Base-by-base conservation (phyloP, 2,797 vertebrate genomes). In the Thalassophryne amazonica region DNA sequence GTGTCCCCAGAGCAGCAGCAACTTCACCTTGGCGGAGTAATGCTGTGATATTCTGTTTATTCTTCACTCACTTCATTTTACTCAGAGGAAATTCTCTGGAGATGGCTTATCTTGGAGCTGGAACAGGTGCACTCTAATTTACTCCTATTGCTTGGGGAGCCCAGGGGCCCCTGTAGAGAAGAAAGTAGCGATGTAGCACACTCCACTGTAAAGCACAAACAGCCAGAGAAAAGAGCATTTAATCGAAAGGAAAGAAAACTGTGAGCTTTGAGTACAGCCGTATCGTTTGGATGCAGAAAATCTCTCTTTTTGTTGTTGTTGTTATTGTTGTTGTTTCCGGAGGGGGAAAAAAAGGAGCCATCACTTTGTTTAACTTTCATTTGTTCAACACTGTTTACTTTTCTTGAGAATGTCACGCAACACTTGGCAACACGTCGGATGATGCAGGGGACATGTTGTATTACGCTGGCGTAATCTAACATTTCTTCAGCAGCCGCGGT, bases 51-150 rank as follows among this genome's bases (percentile, higher is more conserved):
- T 90, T 90, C 88, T 90, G 88, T 90, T 90, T 90, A 90, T 90
- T 90, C 88, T 90, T 88, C 85, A 88, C 85, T 87, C 87, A 89
- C 86, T 89, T 90, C 86, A 90, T 90, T 90, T 89, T 90, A 88
- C 87, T 90, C 88, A 84, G 86, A 87, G 86, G 82, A 87, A 87
- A 88, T 85, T 86, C 88, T 89, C 88, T 77, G 83, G 88, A 90
- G 88, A 89, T 89, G 86, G 84, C 84, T 90, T 90, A 90, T 91
- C 91, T 88, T 86, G 88, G 86, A 87, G 87, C 88, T 87, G 87
- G 86, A 90, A 91, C 90, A 92, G 91, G 91, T 92, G 90, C 91
- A 90, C 88, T 89, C 89, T 91, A 92, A 92, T 92, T 92, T 92
- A 91, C 89, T 90, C 88, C 89, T 91, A 91, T 90, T 88, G 90